These are phyloP conservation scores for Cichladusa arquata DNA, from an alignment of 2,113 vertebrate species.

Conservation along the genomic window DNA sequence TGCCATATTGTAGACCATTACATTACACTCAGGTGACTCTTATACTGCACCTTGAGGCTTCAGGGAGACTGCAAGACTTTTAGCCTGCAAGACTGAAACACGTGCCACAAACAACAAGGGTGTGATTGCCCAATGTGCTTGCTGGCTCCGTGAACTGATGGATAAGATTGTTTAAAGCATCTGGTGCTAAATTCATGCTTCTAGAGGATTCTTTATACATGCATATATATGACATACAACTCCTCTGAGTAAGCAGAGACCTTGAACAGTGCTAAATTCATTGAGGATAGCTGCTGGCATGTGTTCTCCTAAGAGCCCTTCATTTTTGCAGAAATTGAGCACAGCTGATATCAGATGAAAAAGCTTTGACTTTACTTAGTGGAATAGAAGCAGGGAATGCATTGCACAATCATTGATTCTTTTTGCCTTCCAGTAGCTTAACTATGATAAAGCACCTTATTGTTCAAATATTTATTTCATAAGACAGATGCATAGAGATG, in stretches of 20 bases:
- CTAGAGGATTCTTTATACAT: not conserved
- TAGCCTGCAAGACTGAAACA: not conserved
- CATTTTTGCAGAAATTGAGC: not conserved
- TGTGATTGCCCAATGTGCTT: not conserved
- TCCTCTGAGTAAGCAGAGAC: not conserved
- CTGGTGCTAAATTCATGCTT: not conserved
- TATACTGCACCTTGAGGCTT: not conserved
- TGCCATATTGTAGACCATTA: not conserved
- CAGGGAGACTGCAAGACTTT: not conserved
- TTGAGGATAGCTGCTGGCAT: not conserved
- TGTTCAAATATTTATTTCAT: not conserved
- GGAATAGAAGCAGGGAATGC: not conserved
- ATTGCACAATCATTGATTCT: not conserved
- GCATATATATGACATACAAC: not conserved
- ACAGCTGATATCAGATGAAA: not conserved
- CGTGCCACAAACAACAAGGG: not conserved
- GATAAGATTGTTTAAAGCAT: not conserved
- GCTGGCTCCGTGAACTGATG: not conserved
- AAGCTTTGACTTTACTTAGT: not conserved
- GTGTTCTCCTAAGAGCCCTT: not conserved
- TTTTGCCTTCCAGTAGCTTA: not conserved
- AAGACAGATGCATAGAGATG: not conserved
- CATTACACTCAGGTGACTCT: not conserved
- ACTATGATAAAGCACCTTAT: not conserved
- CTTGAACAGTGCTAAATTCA: not conserved